Evolutionary conservation across 1,140 invertebrate species (phyloP).

Genomic region (Brachionus koreanus): DNA sequence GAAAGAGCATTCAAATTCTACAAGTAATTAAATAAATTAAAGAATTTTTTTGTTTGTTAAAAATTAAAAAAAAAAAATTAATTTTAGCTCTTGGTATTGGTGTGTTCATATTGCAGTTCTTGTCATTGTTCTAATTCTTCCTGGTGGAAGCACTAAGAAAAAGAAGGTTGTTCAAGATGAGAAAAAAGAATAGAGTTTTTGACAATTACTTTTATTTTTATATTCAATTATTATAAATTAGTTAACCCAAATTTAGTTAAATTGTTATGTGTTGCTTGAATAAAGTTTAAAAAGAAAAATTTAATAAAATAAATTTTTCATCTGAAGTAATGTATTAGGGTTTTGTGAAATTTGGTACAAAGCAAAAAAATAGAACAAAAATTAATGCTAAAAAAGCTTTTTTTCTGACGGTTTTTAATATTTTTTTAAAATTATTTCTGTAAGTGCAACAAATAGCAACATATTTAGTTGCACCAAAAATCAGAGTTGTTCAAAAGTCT

Average conservation of each 20-base stretch:
- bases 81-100: constrained; percentile 29
- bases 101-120: background rate
- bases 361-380: too few relatives aligned
- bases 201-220: background rate
- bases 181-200: background rate
- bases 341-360: too few relatives aligned
- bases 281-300: too few relatives aligned
- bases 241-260: constrained; percentile 13
- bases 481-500: too few relatives aligned
- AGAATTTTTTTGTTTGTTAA: background rate
- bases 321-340: too few relatives aligned
- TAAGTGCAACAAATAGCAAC: too few relatives aligned
- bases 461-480: too few relatives aligned
- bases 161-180: background rate
- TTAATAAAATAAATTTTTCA: too few relatives aligned
- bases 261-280: background rate
- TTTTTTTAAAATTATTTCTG: too few relatives aligned
- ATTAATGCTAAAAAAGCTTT: too few relatives aligned
- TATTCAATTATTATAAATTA: constrained; percentile 2
- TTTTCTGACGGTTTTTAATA: too few relatives aligned
- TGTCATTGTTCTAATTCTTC: background rate
- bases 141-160: constrained; percentile 32
- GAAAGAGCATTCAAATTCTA: constrained; percentile 33
- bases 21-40: background rate
- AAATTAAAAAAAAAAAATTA: background rate